phyloP scores from a whole-genome alignment of 2,113 vertebrate species.

The Gasterosteus aculeatus region DNA sequence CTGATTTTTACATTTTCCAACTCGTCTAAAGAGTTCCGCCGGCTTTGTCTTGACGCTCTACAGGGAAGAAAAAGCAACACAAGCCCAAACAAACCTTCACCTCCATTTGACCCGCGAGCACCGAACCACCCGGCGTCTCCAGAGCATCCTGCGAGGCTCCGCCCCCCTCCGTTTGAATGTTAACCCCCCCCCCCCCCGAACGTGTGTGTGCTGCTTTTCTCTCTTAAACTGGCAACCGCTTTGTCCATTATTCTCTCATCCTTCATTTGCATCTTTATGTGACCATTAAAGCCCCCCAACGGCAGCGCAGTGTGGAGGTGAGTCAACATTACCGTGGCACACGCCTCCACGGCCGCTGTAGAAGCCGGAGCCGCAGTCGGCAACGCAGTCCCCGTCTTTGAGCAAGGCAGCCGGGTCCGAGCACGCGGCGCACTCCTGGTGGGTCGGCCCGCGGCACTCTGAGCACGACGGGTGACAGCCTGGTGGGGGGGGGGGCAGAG shows the following conservation, averaged over 20 bases:
- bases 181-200: background rate
- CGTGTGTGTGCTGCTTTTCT: background rate
- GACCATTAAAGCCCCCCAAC: background rate
- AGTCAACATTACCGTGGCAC: slow-evolving; percentile 82
- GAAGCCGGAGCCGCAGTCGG: slow-evolving; percentile 82
- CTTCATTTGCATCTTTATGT: background rate
- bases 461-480: slow-evolving; percentile 89
- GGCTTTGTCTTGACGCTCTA: slow-evolving; percentile 34
- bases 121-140: background rate
- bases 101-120: slow-evolving; percentile 24
- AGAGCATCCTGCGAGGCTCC: background rate
- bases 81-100: slow-evolving; percentile 42
- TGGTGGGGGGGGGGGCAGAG: slow-evolving; percentile 55
- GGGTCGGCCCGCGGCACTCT: slow-evolving; percentile 81
- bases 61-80: slow-evolving; percentile 7
- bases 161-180: background rate
- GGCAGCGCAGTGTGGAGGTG: background rate
- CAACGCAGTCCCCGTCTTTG: slow-evolving; percentile 81
- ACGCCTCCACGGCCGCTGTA: slow-evolving; percentile 77
- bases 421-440: slow-evolving; percentile 85
- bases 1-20: slow-evolving; percentile 37
- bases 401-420: slow-evolving; percentile 77
- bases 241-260: background rate
- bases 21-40: slow-evolving; percentile 20
- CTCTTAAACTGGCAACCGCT: background rate